Evolutionary conservation across 2,113 vertebrate species (phyloP).

Genomic region (Takifugu bimaculatus): DNA sequence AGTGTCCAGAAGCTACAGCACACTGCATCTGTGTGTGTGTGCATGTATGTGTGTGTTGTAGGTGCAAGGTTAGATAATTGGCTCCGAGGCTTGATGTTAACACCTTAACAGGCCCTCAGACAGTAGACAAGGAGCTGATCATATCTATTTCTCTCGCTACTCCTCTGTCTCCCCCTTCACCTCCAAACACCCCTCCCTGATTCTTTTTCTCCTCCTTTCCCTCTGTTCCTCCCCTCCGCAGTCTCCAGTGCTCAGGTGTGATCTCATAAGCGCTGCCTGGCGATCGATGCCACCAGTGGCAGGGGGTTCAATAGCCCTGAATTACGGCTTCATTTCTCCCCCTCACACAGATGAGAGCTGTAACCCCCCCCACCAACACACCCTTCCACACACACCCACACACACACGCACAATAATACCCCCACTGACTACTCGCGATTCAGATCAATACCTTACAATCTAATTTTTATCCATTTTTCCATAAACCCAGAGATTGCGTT

Average conservation of each 20-base stretch:
- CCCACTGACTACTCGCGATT: slow-evolving; percentile 63
- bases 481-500: slow-evolving; percentile 99
- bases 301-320: slow-evolving; percentile 91
- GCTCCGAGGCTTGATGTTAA: slow-evolving; percentile 74
- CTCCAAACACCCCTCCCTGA: background rate
- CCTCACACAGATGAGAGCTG: slow-evolving; percentile 91
- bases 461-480: slow-evolving; percentile 98
- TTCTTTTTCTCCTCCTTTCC: background rate
- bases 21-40: slow-evolving; percentile 14
- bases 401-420: slow-evolving; percentile 25
- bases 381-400: slow-evolving; percentile 15
- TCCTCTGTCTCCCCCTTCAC: slow-evolving; percentile 14
- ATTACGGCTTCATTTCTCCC: slow-evolving; percentile 94
- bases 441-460: slow-evolving; percentile 98
- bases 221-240: slow-evolving; percentile 47
- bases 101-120: slow-evolving; percentile 81
- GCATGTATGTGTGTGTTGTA: slow-evolving; percentile 18
- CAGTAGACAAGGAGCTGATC: slow-evolving; percentile 85
- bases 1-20: slow-evolving; percentile 40
- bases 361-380: slow-evolving; percentile 34
- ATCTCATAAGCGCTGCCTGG: slow-evolving; percentile 86
- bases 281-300: slow-evolving; percentile 92
- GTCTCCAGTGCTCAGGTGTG: slow-evolving; percentile 85
- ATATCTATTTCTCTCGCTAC: slow-evolving; percentile 64
- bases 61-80: slow-evolving; percentile 73